Evolutionary conservation across 2,797 vertebrate species (phyloP), one percentile per base, ranked within the genome.

Genomic region (Cottoperca gobio): DNA sequence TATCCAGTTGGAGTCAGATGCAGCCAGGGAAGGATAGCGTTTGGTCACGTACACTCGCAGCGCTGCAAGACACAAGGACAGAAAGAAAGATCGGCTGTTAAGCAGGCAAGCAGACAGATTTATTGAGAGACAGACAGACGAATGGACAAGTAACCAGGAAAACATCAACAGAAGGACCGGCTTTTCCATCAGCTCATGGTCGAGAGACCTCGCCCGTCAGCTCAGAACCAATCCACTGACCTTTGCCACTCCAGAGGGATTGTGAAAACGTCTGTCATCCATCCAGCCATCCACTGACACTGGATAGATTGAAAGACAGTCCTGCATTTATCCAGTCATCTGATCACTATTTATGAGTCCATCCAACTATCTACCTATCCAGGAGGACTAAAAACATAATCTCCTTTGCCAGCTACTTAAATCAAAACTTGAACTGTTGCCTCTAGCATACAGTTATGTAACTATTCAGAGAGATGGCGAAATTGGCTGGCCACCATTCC

Each of bases 301-400:
- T 57, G 55, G 67, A 74, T 52, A 17, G 45, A 83, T 50, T 81
- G 60, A 81, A 86, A 82, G 69, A 81, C 60, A 76, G 31, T 40
- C 33, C 46, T 39, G 58, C 69, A 53, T 8, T 48, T 59, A 59
- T 69, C 60, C 63, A 35, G 60, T 50, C 35, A 45, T 50, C 19
- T 71, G 50, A 60, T 69, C 6, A 23, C 4, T 16, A 17, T 21
- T 67, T 50, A 39, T 53, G 33, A 37, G 8, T 35, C 24, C 9
- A 8, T 61, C 58, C 16, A 21, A 46, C 37, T 4, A 6, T 68
- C 42, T 19, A 6, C 14, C 21, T 31, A 17, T 48, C 48, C 53
- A 62, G 59, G 52, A 63, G 52, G 69, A 86, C 55, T 60, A 26
- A 48, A 46, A 66, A 35, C 11, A 19, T 33, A 2, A 17, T 59